Evolutionary conservation across 1,140 invertebrate species (phyloP).

Genomic region (Mizuhopecten yessoensis): DNA sequence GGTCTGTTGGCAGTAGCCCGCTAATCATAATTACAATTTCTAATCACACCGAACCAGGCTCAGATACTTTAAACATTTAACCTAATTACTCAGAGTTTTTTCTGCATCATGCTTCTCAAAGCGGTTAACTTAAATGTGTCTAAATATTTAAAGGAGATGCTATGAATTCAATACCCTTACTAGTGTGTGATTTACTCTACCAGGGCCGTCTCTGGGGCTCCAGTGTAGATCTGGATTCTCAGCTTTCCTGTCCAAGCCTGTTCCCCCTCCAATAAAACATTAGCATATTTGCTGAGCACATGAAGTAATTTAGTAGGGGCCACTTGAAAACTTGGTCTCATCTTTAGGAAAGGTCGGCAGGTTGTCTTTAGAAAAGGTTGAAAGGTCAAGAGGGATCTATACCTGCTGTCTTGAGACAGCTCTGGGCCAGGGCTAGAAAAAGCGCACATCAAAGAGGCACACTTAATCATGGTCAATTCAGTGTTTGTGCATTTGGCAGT

Average conservation of each 20-base stretch:
- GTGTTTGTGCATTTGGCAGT: neutral
- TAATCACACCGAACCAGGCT: neutral
- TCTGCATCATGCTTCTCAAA: neutral
- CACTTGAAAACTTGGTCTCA: conserved; percentile 5
- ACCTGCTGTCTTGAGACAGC: neutral
- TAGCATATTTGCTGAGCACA: conserved; percentile 1
- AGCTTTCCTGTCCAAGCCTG: conserved; percentile 3
- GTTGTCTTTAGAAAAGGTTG: conserved; percentile 9
- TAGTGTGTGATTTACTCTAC: neutral
- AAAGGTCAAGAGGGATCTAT: neutral
- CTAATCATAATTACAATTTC: neutral
- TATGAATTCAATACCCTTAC: conserved; percentile 32
- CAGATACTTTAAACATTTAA: neutral
- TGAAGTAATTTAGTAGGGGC: neutral
- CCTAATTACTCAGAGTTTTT: neutral
- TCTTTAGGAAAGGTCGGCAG: neutral
- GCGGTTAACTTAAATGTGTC: neutral
- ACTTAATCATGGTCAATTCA: neutral
- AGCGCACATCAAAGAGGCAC: neutral
- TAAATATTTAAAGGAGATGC: conserved; percentile 9
- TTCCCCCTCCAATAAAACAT: neutral
- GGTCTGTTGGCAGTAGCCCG: neutral
- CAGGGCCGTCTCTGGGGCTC: neutral
- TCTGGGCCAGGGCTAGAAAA: conserved; percentile 1
- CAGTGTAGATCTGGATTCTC: neutral